Conservation (phyloP, 2,888 invertebrate genomes). For the Eurytoma californica region DNA sequence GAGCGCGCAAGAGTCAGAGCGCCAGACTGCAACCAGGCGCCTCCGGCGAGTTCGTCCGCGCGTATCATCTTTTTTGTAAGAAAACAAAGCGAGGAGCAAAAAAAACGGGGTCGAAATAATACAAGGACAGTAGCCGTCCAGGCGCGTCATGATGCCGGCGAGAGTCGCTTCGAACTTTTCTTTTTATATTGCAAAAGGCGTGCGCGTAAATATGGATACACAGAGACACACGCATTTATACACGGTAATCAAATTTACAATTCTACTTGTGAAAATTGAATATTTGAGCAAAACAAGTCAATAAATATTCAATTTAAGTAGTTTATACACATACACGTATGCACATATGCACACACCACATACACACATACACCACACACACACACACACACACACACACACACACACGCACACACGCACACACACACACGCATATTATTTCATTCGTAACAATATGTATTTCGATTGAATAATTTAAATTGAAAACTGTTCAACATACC, state of each 20-base stretch:
- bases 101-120: neutral
- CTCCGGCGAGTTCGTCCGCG: slow-evolving; percentile 17
- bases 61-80: slow-evolving; percentile 21
- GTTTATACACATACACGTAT: too few relatives aligned
- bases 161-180: neutral
- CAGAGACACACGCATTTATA: neutral
- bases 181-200: slow-evolving; percentile 7
- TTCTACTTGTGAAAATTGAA: too few relatives aligned
- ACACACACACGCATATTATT: neutral
- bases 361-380: too few relatives aligned
- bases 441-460: neutral
- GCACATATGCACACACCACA: too few relatives aligned
- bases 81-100: neutral
- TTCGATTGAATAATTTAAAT: too few relatives aligned
- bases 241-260: too few relatives aligned
- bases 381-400: neutral
- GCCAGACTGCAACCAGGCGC: slow-evolving; percentile 5
- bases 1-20: neutral
- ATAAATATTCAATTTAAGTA: neutral
- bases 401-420: neutral
- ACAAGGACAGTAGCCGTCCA: slow-evolving; percentile 21
- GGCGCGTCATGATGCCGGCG: slow-evolving; percentile 6
- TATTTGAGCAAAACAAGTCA: too few relatives aligned
- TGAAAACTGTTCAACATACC: too few relatives aligned
- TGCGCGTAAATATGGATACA: neutral